Evolutionary conservation across 2,888 invertebrate genomes (phyloP), one percentile per base, ranked within the genome.

Genomic region (Cheilosia vulpina): DNA sequence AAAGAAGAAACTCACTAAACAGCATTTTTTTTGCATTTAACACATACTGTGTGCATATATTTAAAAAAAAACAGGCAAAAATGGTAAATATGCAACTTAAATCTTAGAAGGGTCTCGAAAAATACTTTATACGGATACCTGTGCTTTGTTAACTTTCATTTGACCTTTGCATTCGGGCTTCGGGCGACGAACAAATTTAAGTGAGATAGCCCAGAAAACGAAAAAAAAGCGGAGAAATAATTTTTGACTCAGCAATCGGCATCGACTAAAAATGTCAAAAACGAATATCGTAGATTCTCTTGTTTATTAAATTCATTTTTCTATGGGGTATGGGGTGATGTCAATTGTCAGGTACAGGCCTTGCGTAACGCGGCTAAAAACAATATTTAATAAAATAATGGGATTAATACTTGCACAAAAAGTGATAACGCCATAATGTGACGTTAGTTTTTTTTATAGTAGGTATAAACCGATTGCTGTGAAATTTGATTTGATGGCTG

Each of bases 1-100:
- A 69, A 27, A 52, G 57, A 52, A 6, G 1, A 73, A 69, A 45
- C 50, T 69, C 31, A 63, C 41, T 65, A 47, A 66, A 34, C 79
- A 72, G 79, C 79, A 84, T 71, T 84, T 75, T 58, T 27, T 62
- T 79, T 66, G 73, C 79, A 84, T 80, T 84, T 84, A 84, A 58
- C n/a, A 21, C 41, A 55, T 9, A 69, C 69, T 55, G 31, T 52
- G 45, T 41, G 78, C 34, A 62, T 34, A 73, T 43, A 58, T 24
- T 19, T 50, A 50, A 0, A 43, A 63, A 3, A 71, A 55, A 50
- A 0, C 13, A 24, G 4, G 31, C 31, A 45, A 80, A 68, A 66
- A 84, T 84, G 84, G 84, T 84, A 84, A 84, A 57, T 80, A 53
- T 78, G 1, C 47, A 9, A 5, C 2, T 21, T 15, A 45, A 19